phyloP scores from a whole-genome alignment of 64 coral and sea anemone species.

The Orbicella faveolata region DNA sequence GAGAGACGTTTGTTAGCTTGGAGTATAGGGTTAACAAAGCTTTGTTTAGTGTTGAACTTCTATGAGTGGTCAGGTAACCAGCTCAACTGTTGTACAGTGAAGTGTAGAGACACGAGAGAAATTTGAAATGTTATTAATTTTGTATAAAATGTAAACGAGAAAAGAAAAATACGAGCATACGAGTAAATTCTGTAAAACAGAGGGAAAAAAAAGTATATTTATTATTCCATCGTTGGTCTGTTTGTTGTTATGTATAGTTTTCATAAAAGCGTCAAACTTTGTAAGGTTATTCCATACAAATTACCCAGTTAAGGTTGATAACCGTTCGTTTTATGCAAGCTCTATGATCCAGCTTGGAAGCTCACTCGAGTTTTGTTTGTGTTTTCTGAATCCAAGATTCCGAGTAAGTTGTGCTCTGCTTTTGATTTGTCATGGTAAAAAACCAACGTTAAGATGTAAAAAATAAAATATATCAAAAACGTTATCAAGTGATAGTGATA shows the following conservation, averaged over 20 bases:
- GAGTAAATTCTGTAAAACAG: constrained; percentile 51
- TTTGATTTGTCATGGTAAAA: too few relatives aligned
- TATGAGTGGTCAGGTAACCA: constrained; percentile 17
- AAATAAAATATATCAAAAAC: too few relatives aligned
- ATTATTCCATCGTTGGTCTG: constrained; percentile 34
- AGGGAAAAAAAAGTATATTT: constrained; percentile 43
- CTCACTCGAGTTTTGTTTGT: background rate
- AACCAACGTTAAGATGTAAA: too few relatives aligned
- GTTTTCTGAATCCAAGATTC: too few relatives aligned
- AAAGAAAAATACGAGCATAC: constrained; percentile 30
- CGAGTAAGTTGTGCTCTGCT: too few relatives aligned
- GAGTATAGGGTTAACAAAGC: background rate
- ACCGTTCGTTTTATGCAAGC: background rate
- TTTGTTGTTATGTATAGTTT: constrained; percentile 26
- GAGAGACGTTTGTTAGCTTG: background rate
- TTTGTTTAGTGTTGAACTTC: constrained; percentile 14
- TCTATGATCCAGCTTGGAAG: background rate
- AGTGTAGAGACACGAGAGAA: constrained; percentile 29
- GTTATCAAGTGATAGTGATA: too few relatives aligned
- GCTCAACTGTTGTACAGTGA: constrained; percentile 44
- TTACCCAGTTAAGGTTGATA: background rate
- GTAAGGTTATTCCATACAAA: background rate
- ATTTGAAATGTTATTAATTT: constrained; percentile 45
- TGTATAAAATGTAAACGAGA: constrained; percentile 47
- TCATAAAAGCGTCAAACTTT: background rate